Conservation (phyloP, 2,113 vertebrate species). For the Gadus chalcogrammus region DNA sequence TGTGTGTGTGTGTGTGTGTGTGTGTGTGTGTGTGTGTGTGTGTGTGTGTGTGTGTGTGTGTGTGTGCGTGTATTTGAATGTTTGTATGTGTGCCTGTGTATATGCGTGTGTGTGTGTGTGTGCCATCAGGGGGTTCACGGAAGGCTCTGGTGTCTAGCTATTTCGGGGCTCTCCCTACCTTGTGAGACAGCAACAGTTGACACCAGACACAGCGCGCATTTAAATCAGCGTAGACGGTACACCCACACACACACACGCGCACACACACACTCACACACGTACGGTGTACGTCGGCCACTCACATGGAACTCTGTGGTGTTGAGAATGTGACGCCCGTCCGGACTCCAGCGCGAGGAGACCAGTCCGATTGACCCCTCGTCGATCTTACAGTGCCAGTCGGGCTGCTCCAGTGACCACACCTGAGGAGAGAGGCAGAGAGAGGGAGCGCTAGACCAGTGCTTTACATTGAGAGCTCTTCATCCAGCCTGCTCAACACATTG, state of each 20-base stretch:
- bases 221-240: conserved; percentile 14
- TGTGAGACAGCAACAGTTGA: conserved; percentile 77
- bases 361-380: conserved; percentile 95
- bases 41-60: conserved; percentile 6
- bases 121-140: conserved; percentile 50
- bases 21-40: conserved; percentile 3
- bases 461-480: too few relatives aligned
- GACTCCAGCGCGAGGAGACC: conserved; percentile 94
- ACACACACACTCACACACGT: conserved; percentile 45
- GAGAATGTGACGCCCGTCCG: conserved; percentile 96
- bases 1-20: background rate
- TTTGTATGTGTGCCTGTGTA: background rate
- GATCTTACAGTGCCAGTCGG: conserved; percentile 95
- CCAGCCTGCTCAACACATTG: background rate
- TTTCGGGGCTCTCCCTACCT: conserved; percentile 70
- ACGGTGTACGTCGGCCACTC: conserved; percentile 73
- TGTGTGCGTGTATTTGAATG: background rate
- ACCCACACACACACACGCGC: conserved; percentile 38
- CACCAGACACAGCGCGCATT: conserved; percentile 31
- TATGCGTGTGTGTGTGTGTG: background rate
- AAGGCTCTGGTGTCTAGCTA: conserved; percentile 67
- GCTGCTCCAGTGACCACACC: conserved; percentile 97
- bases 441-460: background rate
- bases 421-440: conserved; percentile 46
- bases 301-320: conserved; percentile 98